A percentile compares a stretch with the other conserved stretches of the same genome.
These are phyloP conservation scores for Drosophila lacicola DNA, from an alignment of 2,888 invertebrate species.

Conservation along the genomic window DNA sequence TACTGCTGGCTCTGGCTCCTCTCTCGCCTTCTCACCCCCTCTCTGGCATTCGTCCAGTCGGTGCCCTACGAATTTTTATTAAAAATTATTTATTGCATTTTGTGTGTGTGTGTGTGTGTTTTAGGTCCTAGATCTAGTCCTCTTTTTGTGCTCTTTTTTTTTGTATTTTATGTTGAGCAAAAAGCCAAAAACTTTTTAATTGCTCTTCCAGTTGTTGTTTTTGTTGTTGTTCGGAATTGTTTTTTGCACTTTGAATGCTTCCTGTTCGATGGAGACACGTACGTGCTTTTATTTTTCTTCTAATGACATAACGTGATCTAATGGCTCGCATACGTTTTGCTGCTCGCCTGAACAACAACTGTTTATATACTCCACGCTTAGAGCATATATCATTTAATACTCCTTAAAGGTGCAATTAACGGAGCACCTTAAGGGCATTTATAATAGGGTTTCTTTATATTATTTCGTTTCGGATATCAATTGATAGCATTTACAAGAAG, in stretches of 20 bases:
- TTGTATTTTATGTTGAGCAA: conserved; percentile 32
- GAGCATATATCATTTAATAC: not conserved
- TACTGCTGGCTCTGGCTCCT: not conserved
- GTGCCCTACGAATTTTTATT: conserved; percentile 79
- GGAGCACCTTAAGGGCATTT: not conserved
- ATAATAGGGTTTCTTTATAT: not conserved
- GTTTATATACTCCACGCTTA: conserved; percentile 12
- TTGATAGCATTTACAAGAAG: not conserved
- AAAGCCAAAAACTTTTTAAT: conserved; percentile 62
- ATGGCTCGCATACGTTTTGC: conserved; percentile 38
- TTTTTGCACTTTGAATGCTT: conserved; percentile 53
- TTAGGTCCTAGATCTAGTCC: conserved; percentile 26
- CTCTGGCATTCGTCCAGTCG: conserved; percentile 52
- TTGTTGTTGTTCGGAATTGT: conserved; percentile 50
- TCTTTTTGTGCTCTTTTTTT: not conserved
- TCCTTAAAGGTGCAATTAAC: conserved; percentile 3
- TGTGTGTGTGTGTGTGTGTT: conserved; percentile 19
- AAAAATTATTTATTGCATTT: conserved; percentile 80
- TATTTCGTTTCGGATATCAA: not conserved
- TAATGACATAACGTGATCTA: conserved; percentile 74
- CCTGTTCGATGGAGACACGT: conserved; percentile 67
- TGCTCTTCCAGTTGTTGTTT: conserved; percentile 50
- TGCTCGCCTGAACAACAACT: conserved; percentile 1
- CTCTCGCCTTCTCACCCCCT: too few relatives aligned
- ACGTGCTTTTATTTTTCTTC: conserved; percentile 68